These are phyloP conservation scores for Bedellia somnulentella DNA, from an alignment of 2,888 invertebrate genomes.

Conservation along the genomic window DNA sequence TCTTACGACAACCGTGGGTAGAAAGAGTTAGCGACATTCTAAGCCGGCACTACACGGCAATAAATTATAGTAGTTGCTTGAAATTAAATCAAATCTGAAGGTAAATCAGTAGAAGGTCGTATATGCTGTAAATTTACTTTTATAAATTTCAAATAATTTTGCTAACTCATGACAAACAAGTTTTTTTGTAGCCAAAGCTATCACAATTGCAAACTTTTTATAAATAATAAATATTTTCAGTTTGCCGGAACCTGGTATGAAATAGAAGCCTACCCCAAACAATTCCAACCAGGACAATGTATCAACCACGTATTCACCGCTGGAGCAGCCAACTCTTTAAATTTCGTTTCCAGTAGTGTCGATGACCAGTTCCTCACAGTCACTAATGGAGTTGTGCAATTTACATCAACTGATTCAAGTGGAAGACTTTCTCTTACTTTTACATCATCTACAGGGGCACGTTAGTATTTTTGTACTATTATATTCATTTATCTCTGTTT, in stretches of 20 bases:
- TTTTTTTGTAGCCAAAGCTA: too few relatives aligned
- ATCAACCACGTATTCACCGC: slow-evolving; percentile 20
- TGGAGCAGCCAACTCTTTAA: slow-evolving; percentile 12
- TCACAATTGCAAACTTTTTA: too few relatives aligned
- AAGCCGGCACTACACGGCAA: too few relatives aligned
- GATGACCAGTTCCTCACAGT: slow-evolving; percentile 16
- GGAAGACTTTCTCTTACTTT: slow-evolving; percentile 24
- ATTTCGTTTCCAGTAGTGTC: slow-evolving; percentile 20
- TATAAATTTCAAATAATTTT: neutral
- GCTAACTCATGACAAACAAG: neutral
- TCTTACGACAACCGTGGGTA: too few relatives aligned
- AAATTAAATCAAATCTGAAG: too few relatives aligned
- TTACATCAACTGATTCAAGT: slow-evolving; percentile 17
- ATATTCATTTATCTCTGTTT: too few relatives aligned
- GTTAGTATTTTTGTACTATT: too few relatives aligned
- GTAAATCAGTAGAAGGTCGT: too few relatives aligned
- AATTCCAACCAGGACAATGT: slow-evolving; percentile 21
- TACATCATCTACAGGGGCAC: slow-evolving; percentile 13
- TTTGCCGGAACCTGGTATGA: slow-evolving; percentile 32
- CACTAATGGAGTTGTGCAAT: slow-evolving; percentile 15
- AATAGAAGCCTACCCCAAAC: slow-evolving; percentile 28
- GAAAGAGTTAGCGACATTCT: too few relatives aligned
- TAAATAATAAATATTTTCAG: too few relatives aligned
- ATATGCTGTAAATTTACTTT: too few relatives aligned
- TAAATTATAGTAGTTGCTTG: too few relatives aligned